These are phyloP conservation scores for Sinonovacula constricta DNA, from an alignment of 1,140 invertebrate species.

Conservation along the genomic window DNA sequence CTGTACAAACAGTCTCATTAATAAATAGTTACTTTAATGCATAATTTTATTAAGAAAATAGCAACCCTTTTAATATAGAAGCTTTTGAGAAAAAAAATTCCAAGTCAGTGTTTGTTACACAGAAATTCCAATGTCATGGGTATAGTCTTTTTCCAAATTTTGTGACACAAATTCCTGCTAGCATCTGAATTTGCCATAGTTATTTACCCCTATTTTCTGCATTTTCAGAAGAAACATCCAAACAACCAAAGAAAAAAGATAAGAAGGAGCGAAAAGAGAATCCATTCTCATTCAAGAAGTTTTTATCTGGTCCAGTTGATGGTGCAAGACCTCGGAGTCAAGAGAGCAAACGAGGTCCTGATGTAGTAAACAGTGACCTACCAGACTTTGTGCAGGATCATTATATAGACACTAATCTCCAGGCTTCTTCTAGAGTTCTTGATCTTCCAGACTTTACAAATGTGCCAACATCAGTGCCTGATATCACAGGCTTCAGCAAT, in stretches of 20 bases:
- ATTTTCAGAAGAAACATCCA: conserved; percentile 22
- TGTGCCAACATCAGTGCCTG: neutral
- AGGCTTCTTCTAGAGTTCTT: conserved; percentile 35
- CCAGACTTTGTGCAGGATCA: conserved; percentile 76
- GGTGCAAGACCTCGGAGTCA: conserved; percentile 28
- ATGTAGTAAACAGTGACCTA: conserved; percentile 68
- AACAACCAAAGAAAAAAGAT: conserved; percentile 26
- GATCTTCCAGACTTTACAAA: conserved; percentile 68
- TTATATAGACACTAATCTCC: conserved; percentile 51
- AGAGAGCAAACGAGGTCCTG: conserved; percentile 29
- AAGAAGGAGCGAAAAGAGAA: conserved; percentile 68
- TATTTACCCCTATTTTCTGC: too few species aligned
- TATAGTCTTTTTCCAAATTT: too few species aligned
- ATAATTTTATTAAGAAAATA: too few species aligned
- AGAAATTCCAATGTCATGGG: too few species aligned
- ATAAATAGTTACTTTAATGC: too few species aligned
- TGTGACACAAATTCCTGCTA: too few species aligned
- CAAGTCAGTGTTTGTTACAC: too few species aligned
- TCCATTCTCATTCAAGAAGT: conserved; percentile 77
- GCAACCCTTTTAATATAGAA: too few species aligned
- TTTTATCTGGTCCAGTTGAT: conserved; percentile 56
- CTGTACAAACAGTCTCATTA: too few species aligned
- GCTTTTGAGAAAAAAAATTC: too few species aligned
- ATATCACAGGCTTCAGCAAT: neutral
- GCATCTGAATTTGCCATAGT: too few species aligned